Base-by-base conservation (phyloP, 1,140 invertebrate genomes). In the Camponotus floridanus region DNA sequence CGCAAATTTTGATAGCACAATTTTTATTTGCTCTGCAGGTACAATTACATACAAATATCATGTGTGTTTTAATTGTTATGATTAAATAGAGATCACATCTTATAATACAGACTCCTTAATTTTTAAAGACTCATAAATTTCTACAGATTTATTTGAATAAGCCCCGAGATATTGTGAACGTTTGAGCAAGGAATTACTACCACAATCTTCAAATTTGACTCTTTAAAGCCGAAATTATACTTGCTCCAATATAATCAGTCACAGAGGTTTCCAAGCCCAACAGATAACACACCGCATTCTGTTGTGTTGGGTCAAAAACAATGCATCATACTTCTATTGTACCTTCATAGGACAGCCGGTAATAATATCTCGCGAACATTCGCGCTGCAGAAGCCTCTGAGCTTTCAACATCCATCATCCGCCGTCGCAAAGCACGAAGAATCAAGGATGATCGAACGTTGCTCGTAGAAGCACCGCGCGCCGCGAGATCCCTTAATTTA, bases 361-460 rank as follows among this genome's bases (percentile, higher is more conserved):
- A 71, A 81, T 79, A 68, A 80, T 83, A 74, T 83, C 68, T 74
- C 55, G 42, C 26, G 39, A 62, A 61, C 68, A 74, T 51, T 73
- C 11, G 59, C 26, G 26, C 42, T 33, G n/a, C n/a, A 9, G 31
- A 61, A 48, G 26, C 57, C 55, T 15, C 13, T 33, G 79, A 62
- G 79, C 57, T 83, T 73, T 74, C 68, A 83, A 48, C 79, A 83
- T 83, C 79, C 42, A 83, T 83, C 79, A 83, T 83, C 55, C 26
- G 26, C 42, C 26, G 21, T 80, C 36, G n/a, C 26, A 15, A 13
- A 45, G 26, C 79, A 26, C 79, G 26, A 48, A 13, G 79, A 83
- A 83, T 83, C 79, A 83, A 80, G 79, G 79, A 83, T 83, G 79
- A 83, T 83, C 79, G 68, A 83, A 83, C 55, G 79, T 48, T 48